phyloP scores from a whole-genome alignment of 2,888 invertebrate genomes.

The Drepana falcataria region DNA sequence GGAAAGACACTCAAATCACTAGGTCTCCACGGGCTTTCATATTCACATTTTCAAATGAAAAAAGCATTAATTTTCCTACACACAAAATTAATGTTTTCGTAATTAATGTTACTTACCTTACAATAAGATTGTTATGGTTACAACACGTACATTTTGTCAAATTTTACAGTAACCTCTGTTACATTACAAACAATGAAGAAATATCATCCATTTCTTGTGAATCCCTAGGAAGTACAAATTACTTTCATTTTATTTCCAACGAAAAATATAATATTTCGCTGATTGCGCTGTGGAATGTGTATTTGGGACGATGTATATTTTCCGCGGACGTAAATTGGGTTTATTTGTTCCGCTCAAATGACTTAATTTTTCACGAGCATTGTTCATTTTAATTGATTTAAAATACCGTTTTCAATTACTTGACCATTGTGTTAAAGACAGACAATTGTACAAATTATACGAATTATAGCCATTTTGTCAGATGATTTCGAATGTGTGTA shows the following conservation, averaged over 20 bases:
- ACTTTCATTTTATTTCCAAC: conserved; percentile 21
- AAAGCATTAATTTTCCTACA: no score
- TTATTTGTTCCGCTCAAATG: background rate
- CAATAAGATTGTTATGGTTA: no score
- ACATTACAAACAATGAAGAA: background rate
- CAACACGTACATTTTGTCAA: no score
- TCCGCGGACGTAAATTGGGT: background rate
- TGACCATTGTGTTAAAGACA: no score
- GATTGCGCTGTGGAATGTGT: background rate
- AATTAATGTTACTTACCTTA: no score
- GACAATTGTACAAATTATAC: no score
- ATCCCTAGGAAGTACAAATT: conserved; percentile 26
- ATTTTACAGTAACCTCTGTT: background rate
- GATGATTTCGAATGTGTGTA: no score
- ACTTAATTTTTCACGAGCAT: background rate
- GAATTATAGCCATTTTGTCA: no score
- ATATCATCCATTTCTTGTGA: background rate
- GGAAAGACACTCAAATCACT: no score
- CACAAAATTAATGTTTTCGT: no score
- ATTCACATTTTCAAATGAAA: no score
- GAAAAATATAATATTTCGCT: conserved; percentile 16
- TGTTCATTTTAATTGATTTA: background rate
- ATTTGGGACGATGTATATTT: background rate
- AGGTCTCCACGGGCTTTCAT: no score
- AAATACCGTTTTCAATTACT: background rate